Conservation (phyloP, 2,113 vertebrate species). For the Eolophus roseicapilla region DNA sequence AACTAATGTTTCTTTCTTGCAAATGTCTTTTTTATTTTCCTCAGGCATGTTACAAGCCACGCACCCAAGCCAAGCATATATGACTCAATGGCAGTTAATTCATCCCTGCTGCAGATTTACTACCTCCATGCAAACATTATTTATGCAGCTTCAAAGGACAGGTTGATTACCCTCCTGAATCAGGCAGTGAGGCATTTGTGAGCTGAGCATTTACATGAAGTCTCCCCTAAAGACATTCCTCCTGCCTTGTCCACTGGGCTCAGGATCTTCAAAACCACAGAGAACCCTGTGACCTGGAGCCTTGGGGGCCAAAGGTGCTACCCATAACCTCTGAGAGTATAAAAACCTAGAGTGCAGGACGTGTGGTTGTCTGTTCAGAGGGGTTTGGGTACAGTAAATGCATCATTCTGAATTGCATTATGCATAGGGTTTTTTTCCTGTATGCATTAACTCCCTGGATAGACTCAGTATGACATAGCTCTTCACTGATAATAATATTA, state of each 20-base stretch:
- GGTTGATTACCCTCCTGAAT: constrained; percentile 68
- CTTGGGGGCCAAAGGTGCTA: background rate
- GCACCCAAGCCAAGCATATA: constrained; percentile 17
- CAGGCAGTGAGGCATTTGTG: background rate
- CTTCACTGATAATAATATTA: background rate
- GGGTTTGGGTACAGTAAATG: background rate
- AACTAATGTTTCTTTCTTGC: constrained; percentile 29
- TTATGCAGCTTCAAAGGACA: constrained; percentile 56
- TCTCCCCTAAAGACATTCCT: background rate
- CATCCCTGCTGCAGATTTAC: constrained; percentile 60
- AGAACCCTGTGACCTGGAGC: background rate
- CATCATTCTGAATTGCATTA: background rate
- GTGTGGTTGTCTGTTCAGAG: rapidly evolving
- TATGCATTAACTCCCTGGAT: background rate
- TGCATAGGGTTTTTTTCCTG: background rate
- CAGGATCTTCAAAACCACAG: background rate
- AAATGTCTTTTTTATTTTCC: constrained; percentile 54
- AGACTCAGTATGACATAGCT: background rate
- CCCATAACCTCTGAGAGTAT: background rate
- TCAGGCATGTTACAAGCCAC: constrained; percentile 31
- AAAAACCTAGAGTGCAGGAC: background rate
- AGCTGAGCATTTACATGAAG: background rate
- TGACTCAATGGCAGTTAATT: constrained; percentile 60
- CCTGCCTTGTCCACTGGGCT: background rate
- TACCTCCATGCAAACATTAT: constrained; percentile 51